A percentile compares a stretch with the other conserved stretches of the same genome.
phyloP scores from a whole-genome alignment of 64 coral and sea anemone species.

The Montipora cactus region DNA sequence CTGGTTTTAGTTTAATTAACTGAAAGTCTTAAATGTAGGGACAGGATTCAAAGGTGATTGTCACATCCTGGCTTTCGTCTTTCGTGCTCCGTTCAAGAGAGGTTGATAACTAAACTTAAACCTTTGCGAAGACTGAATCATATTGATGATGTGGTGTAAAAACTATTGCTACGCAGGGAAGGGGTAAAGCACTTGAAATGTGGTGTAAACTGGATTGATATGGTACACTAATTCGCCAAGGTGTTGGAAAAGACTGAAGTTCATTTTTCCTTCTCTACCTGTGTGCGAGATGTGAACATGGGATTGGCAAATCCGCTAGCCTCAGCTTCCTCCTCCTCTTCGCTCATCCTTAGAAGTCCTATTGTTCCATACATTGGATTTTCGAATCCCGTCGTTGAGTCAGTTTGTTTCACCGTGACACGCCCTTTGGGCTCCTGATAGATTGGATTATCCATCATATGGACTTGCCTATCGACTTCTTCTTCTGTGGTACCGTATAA shows the following conservation, averaged over 20 bases:
- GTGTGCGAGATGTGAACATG: background rate
- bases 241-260: background rate
- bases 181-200: background rate
- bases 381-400: constrained; percentile 1
- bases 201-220: no score
- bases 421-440: constrained; percentile 16
- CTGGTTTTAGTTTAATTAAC: no score
- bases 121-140: no score
- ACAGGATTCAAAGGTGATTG: no score
- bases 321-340: background rate
- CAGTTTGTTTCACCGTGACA: background rate
- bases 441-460: constrained; percentile 41
- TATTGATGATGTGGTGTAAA: no score
- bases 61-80: no score
- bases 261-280: background rate
- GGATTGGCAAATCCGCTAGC: constrained; percentile 24
- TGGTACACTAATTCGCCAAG: no score
- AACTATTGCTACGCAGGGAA: no score
- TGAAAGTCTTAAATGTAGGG: no score
- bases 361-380: constrained; percentile 19
- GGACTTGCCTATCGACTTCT: background rate
- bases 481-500: constrained; percentile 33
- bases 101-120: no score
- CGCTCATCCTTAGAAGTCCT: background rate
- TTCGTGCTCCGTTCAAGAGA: background rate